Conservation (phyloP, 2,888 invertebrate genomes). For the Gonocerus acuteangulatus region DNA sequence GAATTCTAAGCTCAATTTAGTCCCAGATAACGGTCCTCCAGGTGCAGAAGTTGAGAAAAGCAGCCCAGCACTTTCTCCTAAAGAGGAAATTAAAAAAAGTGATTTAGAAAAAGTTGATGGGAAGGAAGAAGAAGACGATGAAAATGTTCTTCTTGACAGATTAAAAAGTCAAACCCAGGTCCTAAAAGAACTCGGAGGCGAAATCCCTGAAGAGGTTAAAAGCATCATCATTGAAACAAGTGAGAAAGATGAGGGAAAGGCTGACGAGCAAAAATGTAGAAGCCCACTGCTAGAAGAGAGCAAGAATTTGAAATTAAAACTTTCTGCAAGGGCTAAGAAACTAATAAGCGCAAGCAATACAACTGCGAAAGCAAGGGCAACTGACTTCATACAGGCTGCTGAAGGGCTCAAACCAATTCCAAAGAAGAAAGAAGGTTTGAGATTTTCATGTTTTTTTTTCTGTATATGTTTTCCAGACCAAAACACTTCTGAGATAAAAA, state of each 20-base stretch:
- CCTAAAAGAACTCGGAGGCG: slow-evolving; percentile 50
- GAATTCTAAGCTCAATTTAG: slow-evolving; percentile 1
- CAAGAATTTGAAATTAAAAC: slow-evolving; percentile 32
- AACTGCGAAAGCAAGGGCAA: slow-evolving; percentile 30
- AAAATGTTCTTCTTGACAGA: slow-evolving; percentile 51
- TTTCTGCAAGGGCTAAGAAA: slow-evolving; percentile 37
- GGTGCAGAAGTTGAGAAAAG: slow-evolving; percentile 29
- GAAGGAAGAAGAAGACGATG: slow-evolving; percentile 38
- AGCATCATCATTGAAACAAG: slow-evolving; percentile 27
- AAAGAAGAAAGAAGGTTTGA: slow-evolving; percentile 40
- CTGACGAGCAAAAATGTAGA: slow-evolving; percentile 30
- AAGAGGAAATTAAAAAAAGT: slow-evolving; percentile 11
- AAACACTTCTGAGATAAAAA: too few relatives aligned
- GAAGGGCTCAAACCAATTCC: slow-evolving; percentile 48
- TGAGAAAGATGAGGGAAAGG: slow-evolving; percentile 45
- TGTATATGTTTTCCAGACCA: background rate
- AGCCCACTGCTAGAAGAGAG: slow-evolving; percentile 5
- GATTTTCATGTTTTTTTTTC: background rate
- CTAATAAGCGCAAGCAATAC: slow-evolving; percentile 36
- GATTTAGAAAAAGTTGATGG: slow-evolving; percentile 11
- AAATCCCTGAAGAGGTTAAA: slow-evolving; percentile 48
- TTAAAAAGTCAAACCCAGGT: slow-evolving; percentile 50
- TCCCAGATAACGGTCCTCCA: slow-evolving; percentile 30
- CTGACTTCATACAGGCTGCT: slow-evolving; percentile 34
- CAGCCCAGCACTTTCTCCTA: background rate